Conservation (phyloP, 2,888 invertebrate genomes). For the Pristionchus fissidentatus region DNA sequence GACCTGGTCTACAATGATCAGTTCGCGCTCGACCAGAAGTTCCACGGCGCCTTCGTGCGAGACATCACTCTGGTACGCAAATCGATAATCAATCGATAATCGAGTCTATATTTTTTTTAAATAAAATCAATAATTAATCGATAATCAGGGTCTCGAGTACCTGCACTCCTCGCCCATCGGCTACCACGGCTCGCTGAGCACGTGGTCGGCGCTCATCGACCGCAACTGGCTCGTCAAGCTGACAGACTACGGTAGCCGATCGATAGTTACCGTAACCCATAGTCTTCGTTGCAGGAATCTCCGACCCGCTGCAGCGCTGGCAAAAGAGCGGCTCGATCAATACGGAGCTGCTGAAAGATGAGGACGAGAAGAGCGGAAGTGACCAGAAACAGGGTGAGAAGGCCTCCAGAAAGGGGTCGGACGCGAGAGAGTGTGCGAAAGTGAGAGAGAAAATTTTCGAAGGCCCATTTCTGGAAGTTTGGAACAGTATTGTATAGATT, state of each 20-base stretch:
- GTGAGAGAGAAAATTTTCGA: background rate
- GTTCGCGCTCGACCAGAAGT: conserved; percentile 61
- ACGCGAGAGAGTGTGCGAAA: background rate
- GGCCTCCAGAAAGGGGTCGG: background rate
- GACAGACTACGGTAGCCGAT: conserved; percentile 62
- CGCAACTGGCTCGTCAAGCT: conserved; percentile 54
- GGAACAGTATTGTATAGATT: too few species aligned
- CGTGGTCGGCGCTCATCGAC: conserved; percentile 62
- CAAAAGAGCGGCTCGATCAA: conserved; percentile 61
- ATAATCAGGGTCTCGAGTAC: conserved; percentile 61
- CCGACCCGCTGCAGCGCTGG: conserved; percentile 60
- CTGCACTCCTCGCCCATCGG: conserved; percentile 60
- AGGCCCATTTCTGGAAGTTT: too few species aligned
- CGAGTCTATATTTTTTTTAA: background rate
- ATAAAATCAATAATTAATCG: background rate
- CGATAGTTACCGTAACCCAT: background rate
- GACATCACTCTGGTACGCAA: conserved; percentile 62
- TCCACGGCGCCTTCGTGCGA: conserved; percentile 62
- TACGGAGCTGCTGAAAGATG: conserved; percentile 58
- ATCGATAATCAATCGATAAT: background rate
- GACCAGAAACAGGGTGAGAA: conserved; percentile 39
- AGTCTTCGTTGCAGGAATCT: conserved; percentile 48
- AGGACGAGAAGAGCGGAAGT: conserved; percentile 53
- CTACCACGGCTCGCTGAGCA: conserved; percentile 60
- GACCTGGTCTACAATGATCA: conserved; percentile 64